These are phyloP conservation scores for Stigmatopora nigra DNA, from an alignment of 2,113 vertebrate species.

Conservation along the genomic window DNA sequence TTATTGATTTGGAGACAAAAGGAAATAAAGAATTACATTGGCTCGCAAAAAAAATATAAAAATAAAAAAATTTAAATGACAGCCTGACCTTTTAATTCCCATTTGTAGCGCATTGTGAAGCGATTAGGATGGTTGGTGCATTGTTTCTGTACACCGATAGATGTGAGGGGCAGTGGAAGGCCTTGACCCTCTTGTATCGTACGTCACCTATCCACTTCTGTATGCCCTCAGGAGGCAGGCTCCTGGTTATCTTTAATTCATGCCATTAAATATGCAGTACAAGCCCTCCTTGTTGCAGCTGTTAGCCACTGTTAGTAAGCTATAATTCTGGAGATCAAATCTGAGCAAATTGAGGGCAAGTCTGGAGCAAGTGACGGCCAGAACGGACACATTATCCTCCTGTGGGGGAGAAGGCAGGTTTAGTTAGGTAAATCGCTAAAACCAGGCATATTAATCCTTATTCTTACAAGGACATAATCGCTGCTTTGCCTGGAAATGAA, in stretches of 20 bases:
- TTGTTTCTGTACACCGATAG: constrained; percentile 23
- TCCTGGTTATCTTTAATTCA: constrained; percentile 65
- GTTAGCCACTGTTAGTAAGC: constrained; percentile 56
- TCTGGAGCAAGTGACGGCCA: constrained; percentile 40
- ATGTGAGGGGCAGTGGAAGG: constrained; percentile 24
- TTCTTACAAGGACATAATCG: constrained; percentile 37
- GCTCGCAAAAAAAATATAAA: too few relatives aligned
- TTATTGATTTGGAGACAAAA: too few relatives aligned
- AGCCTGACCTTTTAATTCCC: not conserved
- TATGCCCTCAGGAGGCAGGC: constrained; percentile 40
- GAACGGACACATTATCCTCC: constrained; percentile 48
- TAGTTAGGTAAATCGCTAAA: constrained; percentile 52
- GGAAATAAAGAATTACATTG: too few relatives aligned
- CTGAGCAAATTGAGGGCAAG: constrained; percentile 60
- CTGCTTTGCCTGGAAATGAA: constrained; percentile 19
- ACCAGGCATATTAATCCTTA: constrained; percentile 49
- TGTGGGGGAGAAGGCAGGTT: constrained; percentile 47
- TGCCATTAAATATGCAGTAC: constrained; percentile 63
- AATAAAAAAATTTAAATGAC: not conserved
- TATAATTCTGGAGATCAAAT: constrained; percentile 62
- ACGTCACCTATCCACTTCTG: constrained; percentile 40
- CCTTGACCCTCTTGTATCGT: constrained; percentile 43
- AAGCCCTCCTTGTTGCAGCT: constrained; percentile 58
- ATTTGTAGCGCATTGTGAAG: not conserved
- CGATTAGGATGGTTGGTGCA: not conserved